Evolutionary conservation across 30 jellyfish, hydroid and myxozoan genomes (phyloP).

Genomic region (Catostylus mosaicus): DNA sequence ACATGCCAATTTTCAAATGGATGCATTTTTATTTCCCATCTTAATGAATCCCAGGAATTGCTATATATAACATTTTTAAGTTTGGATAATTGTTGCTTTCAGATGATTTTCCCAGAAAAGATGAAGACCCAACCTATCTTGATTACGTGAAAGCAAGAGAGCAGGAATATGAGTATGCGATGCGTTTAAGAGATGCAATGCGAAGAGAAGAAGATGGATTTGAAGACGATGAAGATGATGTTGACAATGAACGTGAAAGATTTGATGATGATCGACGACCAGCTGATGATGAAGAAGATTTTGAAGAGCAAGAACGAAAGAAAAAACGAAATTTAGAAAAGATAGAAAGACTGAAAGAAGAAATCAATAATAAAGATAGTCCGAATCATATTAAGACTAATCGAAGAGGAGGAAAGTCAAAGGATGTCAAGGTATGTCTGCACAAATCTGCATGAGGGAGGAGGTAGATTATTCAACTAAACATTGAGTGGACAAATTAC

Average conservation of each 20-base stretch:
- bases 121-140: conserved; percentile 1
- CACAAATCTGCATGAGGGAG: too few species aligned
- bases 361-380: not conserved
- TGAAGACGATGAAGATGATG: conserved; percentile 37
- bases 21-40: too few species aligned
- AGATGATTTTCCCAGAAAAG: conserved; percentile 19
- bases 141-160: conserved; percentile 39
- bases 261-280: not conserved
- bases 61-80: not conserved
- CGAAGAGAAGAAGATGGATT: not conserved
- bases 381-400: not conserved
- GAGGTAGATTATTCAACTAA: too few species aligned
- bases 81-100: not conserved
- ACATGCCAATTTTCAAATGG: too few species aligned
- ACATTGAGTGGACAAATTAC: too few species aligned
- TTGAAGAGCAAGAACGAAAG: not conserved
- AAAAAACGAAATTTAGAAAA: not conserved
- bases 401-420: not conserved
- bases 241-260: not conserved
- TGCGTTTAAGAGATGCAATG: conserved; percentile 32
- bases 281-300: conserved; percentile 19
- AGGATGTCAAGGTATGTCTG: not conserved
- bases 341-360: conserved; percentile 2
- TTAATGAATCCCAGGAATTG: not conserved
- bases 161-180: conserved; percentile 18